Evolutionary conservation across 2,888 invertebrate genomes (phyloP).

Genomic region (Lasius platythorax): DNA sequence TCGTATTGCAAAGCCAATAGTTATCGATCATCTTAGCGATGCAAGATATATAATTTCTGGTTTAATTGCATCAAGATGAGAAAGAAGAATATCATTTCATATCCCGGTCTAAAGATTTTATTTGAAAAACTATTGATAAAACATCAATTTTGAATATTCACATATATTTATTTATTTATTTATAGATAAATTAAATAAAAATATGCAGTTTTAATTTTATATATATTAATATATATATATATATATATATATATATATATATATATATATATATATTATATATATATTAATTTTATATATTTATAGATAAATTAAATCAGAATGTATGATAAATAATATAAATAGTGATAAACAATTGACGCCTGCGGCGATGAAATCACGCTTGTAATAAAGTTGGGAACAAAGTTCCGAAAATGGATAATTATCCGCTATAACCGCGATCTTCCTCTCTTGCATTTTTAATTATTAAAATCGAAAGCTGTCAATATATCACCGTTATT

Average conservation of each 20-base stretch:
- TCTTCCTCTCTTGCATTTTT: background rate
- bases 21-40: slow-evolving; percentile 5
- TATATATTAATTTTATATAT: too few species aligned
- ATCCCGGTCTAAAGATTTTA: background rate
- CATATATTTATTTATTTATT: too few species aligned
- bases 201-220: too few species aligned
- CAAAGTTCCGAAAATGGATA: background rate
- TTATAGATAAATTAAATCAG: background rate
- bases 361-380: background rate
- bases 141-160: too few species aligned
- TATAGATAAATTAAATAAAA: too few species aligned
- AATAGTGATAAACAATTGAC: background rate
- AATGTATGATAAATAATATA: background rate
- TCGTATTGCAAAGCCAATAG: slow-evolving; percentile 2
- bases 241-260: too few species aligned
- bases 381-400: background rate
- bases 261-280: too few species aligned
- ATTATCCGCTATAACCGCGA: background rate
- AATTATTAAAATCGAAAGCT: slow-evolving; percentile 16
- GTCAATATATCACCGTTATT: background rate
- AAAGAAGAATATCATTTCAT: background rate
- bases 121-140: too few species aligned
- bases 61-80: slow-evolving; percentile 12
- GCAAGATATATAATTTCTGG: background rate
- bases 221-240: too few species aligned